Conservation (phyloP, 64 coral and sea anemone genomes). For the Anthopleura sola region DNA sequence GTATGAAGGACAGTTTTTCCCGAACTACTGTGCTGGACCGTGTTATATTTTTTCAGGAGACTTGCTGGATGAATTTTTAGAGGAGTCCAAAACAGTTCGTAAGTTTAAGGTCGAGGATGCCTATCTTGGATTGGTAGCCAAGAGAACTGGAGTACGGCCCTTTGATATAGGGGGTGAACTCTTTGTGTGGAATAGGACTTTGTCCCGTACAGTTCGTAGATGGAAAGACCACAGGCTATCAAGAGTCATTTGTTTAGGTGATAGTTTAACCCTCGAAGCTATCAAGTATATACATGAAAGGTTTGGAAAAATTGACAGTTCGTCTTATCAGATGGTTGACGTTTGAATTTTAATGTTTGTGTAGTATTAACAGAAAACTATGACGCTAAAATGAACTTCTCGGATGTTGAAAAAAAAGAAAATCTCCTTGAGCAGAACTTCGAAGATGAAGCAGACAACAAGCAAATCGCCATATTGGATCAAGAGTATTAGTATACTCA, state of each 20-base stretch:
- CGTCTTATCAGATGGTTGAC: too few species aligned
- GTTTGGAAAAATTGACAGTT: neutral
- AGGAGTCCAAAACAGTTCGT: neutral
- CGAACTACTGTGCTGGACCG: constrained; percentile 20
- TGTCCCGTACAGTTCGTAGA: neutral
- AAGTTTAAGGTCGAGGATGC: constrained; percentile 17
- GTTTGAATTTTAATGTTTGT: neutral
- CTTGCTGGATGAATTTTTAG: neutral
- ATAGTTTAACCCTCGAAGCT: constrained; percentile 9
- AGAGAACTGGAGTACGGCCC: neutral
- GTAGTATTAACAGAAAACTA: too few species aligned
- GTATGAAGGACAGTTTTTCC: neutral
- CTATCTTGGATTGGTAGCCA: constrained; percentile 8
- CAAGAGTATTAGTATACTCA: too few species aligned
- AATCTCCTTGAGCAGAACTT: too few species aligned
- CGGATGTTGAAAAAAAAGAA: too few species aligned
- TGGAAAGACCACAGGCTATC: neutral
- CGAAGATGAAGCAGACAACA: too few species aligned
- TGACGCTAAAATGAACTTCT: too few species aligned
- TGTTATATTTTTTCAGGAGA: constrained; percentile 35
- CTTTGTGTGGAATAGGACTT: constrained; percentile 12
- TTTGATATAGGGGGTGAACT: constrained; percentile 8
- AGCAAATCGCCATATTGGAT: too few species aligned
- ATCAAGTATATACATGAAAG: constrained; percentile 15
- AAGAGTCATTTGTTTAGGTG: constrained; percentile 12